Evolutionary conservation across 2,888 invertebrate species (phyloP).

Genomic region (Aromia moschata): DNA sequence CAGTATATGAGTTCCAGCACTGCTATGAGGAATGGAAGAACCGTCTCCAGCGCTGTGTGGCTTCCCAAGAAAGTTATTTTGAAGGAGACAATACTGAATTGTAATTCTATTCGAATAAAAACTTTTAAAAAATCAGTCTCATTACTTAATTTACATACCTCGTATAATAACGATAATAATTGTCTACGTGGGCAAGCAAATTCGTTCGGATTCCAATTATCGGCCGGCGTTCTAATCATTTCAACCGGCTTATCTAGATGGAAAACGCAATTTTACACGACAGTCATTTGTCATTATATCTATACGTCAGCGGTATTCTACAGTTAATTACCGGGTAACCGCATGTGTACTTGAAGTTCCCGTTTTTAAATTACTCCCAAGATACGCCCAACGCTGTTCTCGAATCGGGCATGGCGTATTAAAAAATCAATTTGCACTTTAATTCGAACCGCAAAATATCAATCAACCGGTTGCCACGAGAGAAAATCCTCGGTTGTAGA

Average conservation of each 20-base stretch:
- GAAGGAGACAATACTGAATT: too few relatives aligned
- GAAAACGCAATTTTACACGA: constrained; percentile 48
- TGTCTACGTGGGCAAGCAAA: neutral
- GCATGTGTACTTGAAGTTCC: constrained; percentile 24
- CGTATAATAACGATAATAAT: neutral
- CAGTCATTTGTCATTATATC: constrained; percentile 53
- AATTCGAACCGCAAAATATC: neutral
- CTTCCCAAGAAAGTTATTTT: too few relatives aligned
- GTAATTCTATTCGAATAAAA: too few relatives aligned
- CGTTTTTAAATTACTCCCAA: constrained; percentile 15
- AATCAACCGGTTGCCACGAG: neutral
- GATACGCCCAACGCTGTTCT: constrained; percentile 4
- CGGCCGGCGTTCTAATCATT: constrained; percentile 41
- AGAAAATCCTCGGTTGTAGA: too few relatives aligned
- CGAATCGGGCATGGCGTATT: neutral
- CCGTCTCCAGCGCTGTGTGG: too few relatives aligned
- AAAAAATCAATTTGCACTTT: constrained; percentile 14
- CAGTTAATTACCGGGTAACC: constrained; percentile 36
- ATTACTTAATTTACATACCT: too few relatives aligned
- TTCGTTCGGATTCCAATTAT: constrained; percentile 20
- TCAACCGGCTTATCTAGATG: constrained; percentile 47
- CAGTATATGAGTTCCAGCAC: too few relatives aligned
- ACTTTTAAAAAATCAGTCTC: too few relatives aligned
- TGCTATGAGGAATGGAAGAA: too few relatives aligned
- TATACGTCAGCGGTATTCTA: constrained; percentile 48